A percentile compares a stretch with the other conserved stretches of the same genome.
Evolutionary conservation across 2,797 vertebrate genomes (phyloP).

Genomic region (Lutjanus campechanus): DNA sequence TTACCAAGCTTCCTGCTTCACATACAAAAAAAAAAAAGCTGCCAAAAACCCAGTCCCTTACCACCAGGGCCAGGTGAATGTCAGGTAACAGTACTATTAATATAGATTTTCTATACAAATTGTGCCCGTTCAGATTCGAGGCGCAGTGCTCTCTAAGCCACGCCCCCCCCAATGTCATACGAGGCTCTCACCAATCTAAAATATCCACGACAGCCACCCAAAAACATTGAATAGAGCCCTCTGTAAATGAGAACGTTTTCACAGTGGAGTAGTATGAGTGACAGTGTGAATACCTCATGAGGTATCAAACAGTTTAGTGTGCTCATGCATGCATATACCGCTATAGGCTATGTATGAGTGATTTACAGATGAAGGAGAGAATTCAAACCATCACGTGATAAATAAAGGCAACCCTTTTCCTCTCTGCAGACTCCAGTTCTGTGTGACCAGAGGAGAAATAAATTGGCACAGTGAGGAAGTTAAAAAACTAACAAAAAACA

Average conservation of each 20-base stretch:
- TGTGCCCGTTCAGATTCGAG: slow-evolving; percentile 58
- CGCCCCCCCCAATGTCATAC: background rate
- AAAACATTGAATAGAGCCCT: slow-evolving; percentile 52
- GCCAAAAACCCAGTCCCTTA: slow-evolving; percentile 68
- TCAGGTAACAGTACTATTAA: slow-evolving; percentile 66
- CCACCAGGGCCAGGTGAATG: slow-evolving; percentile 31
- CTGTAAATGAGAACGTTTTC: slow-evolving; percentile 64
- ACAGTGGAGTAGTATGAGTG: slow-evolving; percentile 79
- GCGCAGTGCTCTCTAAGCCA: slow-evolving; percentile 8
- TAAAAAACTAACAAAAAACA: slow-evolving; percentile 11
- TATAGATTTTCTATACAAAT: slow-evolving; percentile 55
- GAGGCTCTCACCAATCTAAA: slow-evolving; percentile 1
- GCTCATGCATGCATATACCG: slow-evolving; percentile 71
- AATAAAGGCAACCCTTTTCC: slow-evolving; percentile 57
- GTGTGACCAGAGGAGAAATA: slow-evolving; percentile 42
- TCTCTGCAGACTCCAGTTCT: slow-evolving; percentile 37
- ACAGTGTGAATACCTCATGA: slow-evolving; percentile 60
- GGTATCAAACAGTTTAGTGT: slow-evolving; percentile 64
- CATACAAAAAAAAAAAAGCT: slow-evolving; percentile 69
- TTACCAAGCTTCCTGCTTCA: slow-evolving; percentile 41
- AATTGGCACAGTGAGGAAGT: slow-evolving; percentile 76
- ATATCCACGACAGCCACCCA: slow-evolving; percentile 35
- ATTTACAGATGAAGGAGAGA: slow-evolving; percentile 59
- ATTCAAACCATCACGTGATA: slow-evolving; percentile 26
- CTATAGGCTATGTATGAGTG: slow-evolving; percentile 49